These are phyloP conservation scores for Heliconius hermathena DNA, from an alignment of 1,140 invertebrate genomes.

Conservation along the genomic window DNA sequence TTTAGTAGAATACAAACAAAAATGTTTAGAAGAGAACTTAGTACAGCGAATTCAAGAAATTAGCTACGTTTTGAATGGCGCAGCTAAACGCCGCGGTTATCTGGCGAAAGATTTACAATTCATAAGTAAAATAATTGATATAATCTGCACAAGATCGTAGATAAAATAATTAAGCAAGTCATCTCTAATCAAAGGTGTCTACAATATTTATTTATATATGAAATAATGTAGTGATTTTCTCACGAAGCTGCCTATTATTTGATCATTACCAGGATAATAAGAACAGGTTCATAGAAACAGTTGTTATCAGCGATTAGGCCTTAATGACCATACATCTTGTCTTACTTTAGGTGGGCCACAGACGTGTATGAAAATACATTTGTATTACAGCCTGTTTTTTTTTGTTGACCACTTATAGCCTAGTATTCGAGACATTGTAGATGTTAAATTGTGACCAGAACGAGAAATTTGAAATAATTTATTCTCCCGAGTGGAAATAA, in stretches of 20 bases:
- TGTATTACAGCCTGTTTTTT: background rate
- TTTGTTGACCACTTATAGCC: too few species aligned
- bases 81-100: too few species aligned
- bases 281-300: slow-evolving; percentile 29
- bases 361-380: background rate
- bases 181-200: background rate
- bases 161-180: background rate
- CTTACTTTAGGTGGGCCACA: slow-evolving; percentile 9
- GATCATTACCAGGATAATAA: slow-evolving; percentile 34
- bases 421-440: too few species aligned
- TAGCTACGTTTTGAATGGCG: too few species aligned
- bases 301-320: slow-evolving; percentile 32
- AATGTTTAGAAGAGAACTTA: too few species aligned
- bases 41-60: too few species aligned
- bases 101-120: too few species aligned
- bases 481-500: too few species aligned
- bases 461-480: too few species aligned
- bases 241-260: background rate
- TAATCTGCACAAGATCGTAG: background rate
- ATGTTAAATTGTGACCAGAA: too few species aligned
- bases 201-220: background rate
- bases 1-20: too few species aligned
- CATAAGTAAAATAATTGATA: too few species aligned
- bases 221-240: background rate
- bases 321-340: slow-evolving; percentile 34